phyloP scores from a whole-genome alignment of 2,888 invertebrate species.

The Scaptomyza caliginosa region DNA sequence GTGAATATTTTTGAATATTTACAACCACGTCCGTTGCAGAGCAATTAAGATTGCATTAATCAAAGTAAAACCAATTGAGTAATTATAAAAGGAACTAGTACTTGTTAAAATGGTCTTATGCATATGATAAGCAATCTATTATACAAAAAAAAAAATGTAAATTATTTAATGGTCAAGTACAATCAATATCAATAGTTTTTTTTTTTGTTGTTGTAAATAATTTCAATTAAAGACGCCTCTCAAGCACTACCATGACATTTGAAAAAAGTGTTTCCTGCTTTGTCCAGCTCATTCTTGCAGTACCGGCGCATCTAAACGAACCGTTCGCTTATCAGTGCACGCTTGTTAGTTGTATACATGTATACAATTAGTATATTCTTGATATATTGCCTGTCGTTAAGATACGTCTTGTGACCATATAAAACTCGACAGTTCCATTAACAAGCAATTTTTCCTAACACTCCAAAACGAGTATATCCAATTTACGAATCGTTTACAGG shows the following conservation, averaged over 20 bases:
- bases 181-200: too few relatives aligned
- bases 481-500: too few relatives aligned
- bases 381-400: slow-evolving; percentile 44
- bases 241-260: slow-evolving; percentile 29
- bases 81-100: background rate
- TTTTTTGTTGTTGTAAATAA: too few relatives aligned
- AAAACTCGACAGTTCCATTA: slow-evolving; percentile 53
- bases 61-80: background rate
- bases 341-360: slow-evolving; percentile 3
- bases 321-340: slow-evolving; percentile 28
- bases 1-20: background rate
- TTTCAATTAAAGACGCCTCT: too few relatives aligned
- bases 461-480: background rate
- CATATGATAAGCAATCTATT: background rate
- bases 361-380: background rate
- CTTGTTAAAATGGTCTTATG: background rate
- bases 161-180: too few relatives aligned
- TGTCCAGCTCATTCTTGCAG: slow-evolving; percentile 21
- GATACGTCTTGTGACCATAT: slow-evolving; percentile 34
- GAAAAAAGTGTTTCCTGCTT: slow-evolving; percentile 3
- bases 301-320: background rate
- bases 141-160: too few relatives aligned
- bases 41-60: background rate
- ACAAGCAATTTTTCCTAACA: slow-evolving; percentile 56
- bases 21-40: background rate